Evolutionary conservation across 2,113 vertebrate genomes (phyloP), one percentile per base, ranked within the genome.

Genomic region (Nothocercus julius): DNA sequence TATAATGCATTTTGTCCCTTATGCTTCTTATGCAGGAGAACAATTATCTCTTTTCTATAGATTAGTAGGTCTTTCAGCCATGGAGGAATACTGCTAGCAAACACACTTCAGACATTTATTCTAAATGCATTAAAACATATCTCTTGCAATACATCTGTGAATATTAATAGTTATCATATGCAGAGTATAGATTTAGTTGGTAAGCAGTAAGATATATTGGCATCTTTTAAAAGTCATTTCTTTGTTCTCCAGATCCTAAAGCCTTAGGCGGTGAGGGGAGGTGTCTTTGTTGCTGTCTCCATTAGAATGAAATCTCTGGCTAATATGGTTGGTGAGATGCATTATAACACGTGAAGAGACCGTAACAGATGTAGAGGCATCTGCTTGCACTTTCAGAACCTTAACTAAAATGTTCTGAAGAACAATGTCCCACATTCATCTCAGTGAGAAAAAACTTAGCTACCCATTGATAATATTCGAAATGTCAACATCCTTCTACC

Each of bases 301-400:
- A 45, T 83, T 64, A 63, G 32, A 86, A 53, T 56, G 28, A 90
- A 88, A 81, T 72, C 70, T 86, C 61, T 44, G 78, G 69, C 38
- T 81, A 95, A 38, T 0, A 0, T 53, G 42, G 56, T 64, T 1
- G 3, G 73, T 86, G 38, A 92, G n/a, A 68, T 11, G 25, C 38
- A 56, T 22, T 61, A 44, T 89, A 40, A 81, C 32, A 70, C 0
- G 0, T 64, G n/a, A 88, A 91, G 63, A 88, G 6, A 28, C 61
- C 78, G 38, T 56, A 93, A 89, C 89, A 97, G 95, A 94, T 95
- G 86, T 30, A 90, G 74, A 21, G 25, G 66, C 86, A 95, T 90
- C 92, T 97, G 94, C 74, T 92, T 87, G 83, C 86, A 68, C 74
- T 95, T 96, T 61, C 88, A 82, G 77, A 93, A 94, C 53, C 62